A percentile compares a stretch with the other conserved stretches of the same genome.
These are phyloP conservation scores for Gulo gulo DNA, from an alignment of 2,113 vertebrate genomes.

Conservation along the genomic window DNA sequence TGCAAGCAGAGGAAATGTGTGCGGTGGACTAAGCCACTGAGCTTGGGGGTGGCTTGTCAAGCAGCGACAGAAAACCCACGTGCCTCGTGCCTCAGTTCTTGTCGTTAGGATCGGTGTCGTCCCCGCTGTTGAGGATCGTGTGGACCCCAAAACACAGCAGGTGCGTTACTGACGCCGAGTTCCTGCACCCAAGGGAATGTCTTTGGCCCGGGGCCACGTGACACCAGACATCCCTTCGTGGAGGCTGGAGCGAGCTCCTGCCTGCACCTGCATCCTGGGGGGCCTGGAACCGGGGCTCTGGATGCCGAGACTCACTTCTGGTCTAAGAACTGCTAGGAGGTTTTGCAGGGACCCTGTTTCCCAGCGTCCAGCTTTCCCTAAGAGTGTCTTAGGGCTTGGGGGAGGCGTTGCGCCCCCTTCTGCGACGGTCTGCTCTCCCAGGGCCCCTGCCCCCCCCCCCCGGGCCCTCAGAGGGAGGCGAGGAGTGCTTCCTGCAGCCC, in stretches of 20 bases:
- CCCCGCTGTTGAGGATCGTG: rapidly evolving
- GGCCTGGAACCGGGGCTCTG: too few relatives aligned
- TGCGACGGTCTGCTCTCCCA: neutral
- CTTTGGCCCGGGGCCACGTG: rapidly evolving
- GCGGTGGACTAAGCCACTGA: neutral
- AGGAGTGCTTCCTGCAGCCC: neutral
- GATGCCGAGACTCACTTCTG: neutral
- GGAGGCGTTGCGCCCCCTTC: neutral
- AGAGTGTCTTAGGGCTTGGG: neutral
- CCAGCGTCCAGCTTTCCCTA: neutral
- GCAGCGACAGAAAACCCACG: rapidly evolving
- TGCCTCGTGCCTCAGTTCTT: rapidly evolving
- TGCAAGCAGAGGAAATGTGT: neutral
- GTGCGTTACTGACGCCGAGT: too few relatives aligned
- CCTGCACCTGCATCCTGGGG: neutral
- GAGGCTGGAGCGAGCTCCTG: neutral
- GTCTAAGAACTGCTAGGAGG: neutral
- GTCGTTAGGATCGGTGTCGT: neutral
- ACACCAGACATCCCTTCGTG: neutral
- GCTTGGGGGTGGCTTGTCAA: neutral
- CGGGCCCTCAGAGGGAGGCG: neutral
- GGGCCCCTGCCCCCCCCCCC: too few relatives aligned
- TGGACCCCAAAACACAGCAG: too few relatives aligned
- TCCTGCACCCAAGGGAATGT: too few relatives aligned
- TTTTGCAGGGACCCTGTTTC: neutral